Evolutionary conservation across 2,888 invertebrate genomes (phyloP), one percentile per base, ranked within the genome.

Genomic region (Xylota sylvarum): DNA sequence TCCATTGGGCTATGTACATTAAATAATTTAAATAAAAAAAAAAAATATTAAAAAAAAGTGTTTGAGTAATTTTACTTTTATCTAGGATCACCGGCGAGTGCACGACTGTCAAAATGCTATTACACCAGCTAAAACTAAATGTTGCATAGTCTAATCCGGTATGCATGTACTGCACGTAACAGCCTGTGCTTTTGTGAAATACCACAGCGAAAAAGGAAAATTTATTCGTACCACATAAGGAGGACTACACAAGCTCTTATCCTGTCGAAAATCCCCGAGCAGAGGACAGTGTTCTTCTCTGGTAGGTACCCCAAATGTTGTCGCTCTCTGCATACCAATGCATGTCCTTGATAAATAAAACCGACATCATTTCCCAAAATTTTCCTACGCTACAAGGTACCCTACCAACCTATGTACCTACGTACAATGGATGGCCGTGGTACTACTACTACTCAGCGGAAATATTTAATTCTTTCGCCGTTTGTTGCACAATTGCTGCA

Each of bases 301-400:
- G n/a, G n/a, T n/a, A n/a, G n/a, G 32, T 56, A 6, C 30, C 12
- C 30, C n/a, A 17, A 32, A 32, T 35, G 56, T 56, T 56, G 32
- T 14, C 32, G 30, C 17, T 35, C 35, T 56, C 35, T 56, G 56
- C 56, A 56, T 56, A 56, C 35, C 30, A 32, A 35, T 32, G 32
- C 32, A 55, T 55, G 32, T 56, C 56, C 56, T 56, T 56, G 56
- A 35, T 32, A 56, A 35, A 56, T 56, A 56, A 56, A 56, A 32
- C 56, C 56, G 56, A 56, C 56, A 56, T 56, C 56, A 56, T 56
- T 56, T 56, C 32, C 9, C 23, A 23, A n/a, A 56, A 55, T 55
- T 55, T 55, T 5, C n/a, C 52, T 10, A 2, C n/a, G 0, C 32
- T 32, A 32, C 6, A 5, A 32, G 32, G 5, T 7, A 7, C n/a